Conservation (phyloP, 1,140 invertebrate species). For the Aphis gossypii region DNA sequence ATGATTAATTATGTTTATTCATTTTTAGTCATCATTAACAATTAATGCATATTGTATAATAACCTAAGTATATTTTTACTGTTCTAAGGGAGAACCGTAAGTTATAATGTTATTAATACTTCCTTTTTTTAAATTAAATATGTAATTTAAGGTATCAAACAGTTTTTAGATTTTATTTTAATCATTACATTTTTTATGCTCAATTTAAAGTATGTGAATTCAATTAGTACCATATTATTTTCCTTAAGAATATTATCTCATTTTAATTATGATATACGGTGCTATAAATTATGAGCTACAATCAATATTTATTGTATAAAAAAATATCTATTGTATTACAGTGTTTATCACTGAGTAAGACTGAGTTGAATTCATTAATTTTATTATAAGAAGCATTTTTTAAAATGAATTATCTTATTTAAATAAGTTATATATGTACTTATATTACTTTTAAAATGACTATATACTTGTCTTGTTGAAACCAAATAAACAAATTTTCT, state of each 20-base stretch:
- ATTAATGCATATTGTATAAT: neutral
- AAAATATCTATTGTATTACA: neutral
- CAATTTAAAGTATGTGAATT: neutral
- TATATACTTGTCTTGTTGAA: neutral
- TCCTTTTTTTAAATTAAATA: too few relatives aligned
- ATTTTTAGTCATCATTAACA: neutral
- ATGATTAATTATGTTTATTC: neutral
- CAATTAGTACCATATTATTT: neutral
- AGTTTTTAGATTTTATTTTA: neutral
- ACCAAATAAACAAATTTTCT: neutral
- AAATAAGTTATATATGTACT: too few relatives aligned
- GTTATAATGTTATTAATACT: too few relatives aligned
- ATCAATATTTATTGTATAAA: neutral
- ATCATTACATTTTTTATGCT: neutral
- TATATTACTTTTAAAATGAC: too few relatives aligned
- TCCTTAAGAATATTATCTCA: neutral
- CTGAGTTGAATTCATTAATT: neutral
- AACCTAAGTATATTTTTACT: too few relatives aligned
- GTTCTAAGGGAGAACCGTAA: too few relatives aligned
- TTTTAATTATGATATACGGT: neutral
- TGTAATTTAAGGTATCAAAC: neutral
- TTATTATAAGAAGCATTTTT: neutral
- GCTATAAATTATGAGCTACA: neutral
- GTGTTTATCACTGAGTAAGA: neutral
- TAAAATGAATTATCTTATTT: neutral